A percentile compares a stretch with the other conserved stretches of the same genome.
phyloP scores from a whole-genome alignment of 2,888 invertebrate species.

The Aromia moschata region DNA sequence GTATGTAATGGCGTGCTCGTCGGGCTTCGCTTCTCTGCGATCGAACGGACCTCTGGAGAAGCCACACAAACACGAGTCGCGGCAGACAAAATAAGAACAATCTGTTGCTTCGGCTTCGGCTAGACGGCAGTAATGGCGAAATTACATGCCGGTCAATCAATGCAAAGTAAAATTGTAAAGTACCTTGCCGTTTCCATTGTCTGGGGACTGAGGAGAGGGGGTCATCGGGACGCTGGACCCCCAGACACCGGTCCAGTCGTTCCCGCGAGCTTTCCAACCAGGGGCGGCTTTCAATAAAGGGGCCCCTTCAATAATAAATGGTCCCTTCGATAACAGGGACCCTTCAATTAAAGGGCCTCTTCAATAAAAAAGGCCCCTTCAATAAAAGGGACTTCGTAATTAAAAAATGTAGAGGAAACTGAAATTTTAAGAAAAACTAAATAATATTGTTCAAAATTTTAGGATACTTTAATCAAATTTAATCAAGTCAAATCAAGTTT shows the following conservation, averaged over 20 bases:
- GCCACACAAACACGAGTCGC: conserved; percentile 31
- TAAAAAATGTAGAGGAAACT: too few relatives aligned
- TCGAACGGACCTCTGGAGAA: conserved; percentile 20
- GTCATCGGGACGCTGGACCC: conserved; percentile 11
- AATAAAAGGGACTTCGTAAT: too few relatives aligned
- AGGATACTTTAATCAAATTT: too few relatives aligned
- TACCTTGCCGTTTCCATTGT: conserved; percentile 47
- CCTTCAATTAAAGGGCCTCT: too few relatives aligned
- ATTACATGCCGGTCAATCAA: conserved; percentile 51
- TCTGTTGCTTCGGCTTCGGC: conserved; percentile 31
- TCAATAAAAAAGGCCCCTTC: too few relatives aligned
- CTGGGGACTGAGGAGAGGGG: conserved; percentile 31
- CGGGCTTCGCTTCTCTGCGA: too few relatives aligned
- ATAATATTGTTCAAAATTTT: too few relatives aligned
- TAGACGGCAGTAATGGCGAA: conserved; percentile 44
- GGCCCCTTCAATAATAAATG: conserved; percentile 12
- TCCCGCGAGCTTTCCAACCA: conserved; percentile 1
- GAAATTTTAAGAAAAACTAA: too few relatives aligned
- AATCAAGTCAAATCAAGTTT: too few relatives aligned
- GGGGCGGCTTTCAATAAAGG: conserved; percentile 4
- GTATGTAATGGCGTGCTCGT: too few relatives aligned
- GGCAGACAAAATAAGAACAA: conserved; percentile 35
- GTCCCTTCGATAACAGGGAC: too few relatives aligned
- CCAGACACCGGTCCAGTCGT: conserved; percentile 4
- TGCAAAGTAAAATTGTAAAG: conserved; percentile 46